Evolutionary conservation across 2,888 invertebrate species (phyloP).

Genomic region (Athalia cordata): DNA sequence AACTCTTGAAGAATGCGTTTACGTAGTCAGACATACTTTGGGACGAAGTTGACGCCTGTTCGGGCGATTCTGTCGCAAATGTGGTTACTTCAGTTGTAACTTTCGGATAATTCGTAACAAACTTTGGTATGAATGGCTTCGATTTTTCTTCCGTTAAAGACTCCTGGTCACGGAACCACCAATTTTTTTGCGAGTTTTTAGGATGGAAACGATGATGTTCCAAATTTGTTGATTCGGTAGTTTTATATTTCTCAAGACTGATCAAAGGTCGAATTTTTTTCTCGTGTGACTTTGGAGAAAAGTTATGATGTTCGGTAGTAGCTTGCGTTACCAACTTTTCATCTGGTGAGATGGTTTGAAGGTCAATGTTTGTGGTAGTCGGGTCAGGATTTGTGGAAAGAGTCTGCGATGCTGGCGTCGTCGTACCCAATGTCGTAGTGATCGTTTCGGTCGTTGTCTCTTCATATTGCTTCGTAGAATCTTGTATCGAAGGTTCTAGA

Average conservation of each 20-base stretch:
- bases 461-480: conserved; percentile 16
- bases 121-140: neutral
- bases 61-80: neutral
- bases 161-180: conserved; percentile 19
- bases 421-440: conserved; percentile 69
- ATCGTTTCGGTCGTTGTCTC: neutral
- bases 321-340: conserved; percentile 23
- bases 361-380: conserved; percentile 54
- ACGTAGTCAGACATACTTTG: conserved; percentile 66
- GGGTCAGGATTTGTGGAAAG: conserved; percentile 58
- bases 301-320: conserved; percentile 46
- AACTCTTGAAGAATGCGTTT: conserved; percentile 69
- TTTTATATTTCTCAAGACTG: neutral
- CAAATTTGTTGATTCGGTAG: neutral
- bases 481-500: conserved; percentile 8
- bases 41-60: neutral
- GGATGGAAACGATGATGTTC: conserved; percentile 9
- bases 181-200: neutral
- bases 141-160: neutral
- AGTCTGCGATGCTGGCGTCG: conserved; percentile 66
- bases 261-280: neutral
- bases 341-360: neutral
- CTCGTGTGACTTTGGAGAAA: conserved; percentile 15
- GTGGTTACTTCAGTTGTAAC: conserved; percentile 4
- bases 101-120: neutral